Evolutionary conservation across 1,140 invertebrate genomes (phyloP).

Genomic region (Drosophila pandora): DNA sequence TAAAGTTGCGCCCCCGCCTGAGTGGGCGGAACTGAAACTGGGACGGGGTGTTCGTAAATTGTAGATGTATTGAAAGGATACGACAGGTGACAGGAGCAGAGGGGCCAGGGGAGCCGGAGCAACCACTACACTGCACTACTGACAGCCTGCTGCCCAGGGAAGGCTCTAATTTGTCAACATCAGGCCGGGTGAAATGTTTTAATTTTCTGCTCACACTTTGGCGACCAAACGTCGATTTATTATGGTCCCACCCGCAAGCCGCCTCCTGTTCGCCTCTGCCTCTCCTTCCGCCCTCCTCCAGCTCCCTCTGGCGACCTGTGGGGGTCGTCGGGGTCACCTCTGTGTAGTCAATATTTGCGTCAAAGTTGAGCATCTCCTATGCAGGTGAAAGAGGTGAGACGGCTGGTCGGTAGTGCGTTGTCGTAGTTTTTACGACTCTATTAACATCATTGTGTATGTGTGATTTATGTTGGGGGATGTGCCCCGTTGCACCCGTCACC

Average conservation of each 20-base stretch:
- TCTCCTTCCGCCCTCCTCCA: slow-evolving; percentile 10
- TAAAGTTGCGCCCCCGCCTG: slow-evolving; percentile 30
- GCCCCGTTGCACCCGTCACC: neutral
- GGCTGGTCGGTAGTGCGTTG: slow-evolving; percentile 26
- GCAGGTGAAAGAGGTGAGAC: slow-evolving; percentile 30
- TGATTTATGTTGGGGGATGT: slow-evolving; percentile 59
- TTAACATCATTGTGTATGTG: slow-evolving; percentile 71
- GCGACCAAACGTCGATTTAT: slow-evolving; percentile 64
- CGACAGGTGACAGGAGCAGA: slow-evolving; percentile 38
- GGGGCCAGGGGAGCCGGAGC: slow-evolving; percentile 11
- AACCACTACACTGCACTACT: slow-evolving; percentile 24
- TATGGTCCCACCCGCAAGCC: slow-evolving; percentile 7
- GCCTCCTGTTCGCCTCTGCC: neutral
- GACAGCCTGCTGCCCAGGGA: slow-evolving; percentile 34
- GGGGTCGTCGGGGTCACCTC: slow-evolving; percentile 43
- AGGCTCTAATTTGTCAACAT: slow-evolving; percentile 80
- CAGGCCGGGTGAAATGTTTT: slow-evolving; percentile 60
- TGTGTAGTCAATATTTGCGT: slow-evolving; percentile 59
- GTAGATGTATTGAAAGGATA: slow-evolving; percentile 50
- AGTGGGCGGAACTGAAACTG: neutral
- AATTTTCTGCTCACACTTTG: slow-evolving; percentile 52
- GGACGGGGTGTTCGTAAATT: slow-evolving; percentile 27
- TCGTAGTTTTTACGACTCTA: slow-evolving; percentile 71
- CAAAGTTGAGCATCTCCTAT: slow-evolving; percentile 37
- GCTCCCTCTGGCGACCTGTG: slow-evolving; percentile 6